These are phyloP conservation scores for Parapristionchus giblindavisi DNA, from an alignment of 2,888 invertebrate genomes.

Conservation along the genomic window DNA sequence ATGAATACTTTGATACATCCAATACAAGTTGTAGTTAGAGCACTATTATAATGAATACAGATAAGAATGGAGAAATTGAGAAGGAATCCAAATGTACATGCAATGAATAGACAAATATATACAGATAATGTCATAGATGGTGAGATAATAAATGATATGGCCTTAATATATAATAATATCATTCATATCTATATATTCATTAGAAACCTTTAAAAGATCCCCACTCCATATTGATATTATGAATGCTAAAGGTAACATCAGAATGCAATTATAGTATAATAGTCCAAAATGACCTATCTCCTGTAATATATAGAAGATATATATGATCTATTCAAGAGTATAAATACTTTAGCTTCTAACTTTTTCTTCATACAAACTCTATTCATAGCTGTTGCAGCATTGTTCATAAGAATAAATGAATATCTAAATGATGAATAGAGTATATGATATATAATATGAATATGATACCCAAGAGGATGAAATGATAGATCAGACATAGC, in stretches of 20 bases:
- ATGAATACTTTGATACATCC: conserved; percentile 83
- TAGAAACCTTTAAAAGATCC: conserved; percentile 71
- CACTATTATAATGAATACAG: conserved; percentile 93
- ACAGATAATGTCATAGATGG: background rate
- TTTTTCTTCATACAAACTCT: conserved; percentile 95
- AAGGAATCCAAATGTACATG: conserved; percentile 94
- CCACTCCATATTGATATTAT: conserved; percentile 69
- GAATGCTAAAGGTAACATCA: conserved; percentile 71
- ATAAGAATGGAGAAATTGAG: conserved; percentile 92
- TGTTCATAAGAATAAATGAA: conserved; percentile 86
- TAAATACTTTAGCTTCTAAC: conserved; percentile 79
- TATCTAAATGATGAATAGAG: conserved; percentile 77
- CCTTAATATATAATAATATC: background rate
- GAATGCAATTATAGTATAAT: conserved; percentile 73
- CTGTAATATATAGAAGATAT: conserved; percentile 43
- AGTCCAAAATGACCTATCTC: conserved; percentile 73
- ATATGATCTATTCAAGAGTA: background rate
- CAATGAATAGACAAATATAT: conserved; percentile 80
- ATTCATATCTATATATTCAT: conserved; percentile 51
- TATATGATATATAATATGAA: conserved; percentile 78
- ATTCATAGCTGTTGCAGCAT: conserved; percentile 91
- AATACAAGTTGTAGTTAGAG: conserved; percentile 93
- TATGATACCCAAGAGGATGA: conserved; percentile 80
- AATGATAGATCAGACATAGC: conserved; percentile 75
- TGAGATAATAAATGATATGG: background rate